Percentiles rank a stretch among this genome's conserved stretches.
Conservation (phyloP, 2,888 invertebrate genomes). For the Rhorus exstirpatorius region DNA sequence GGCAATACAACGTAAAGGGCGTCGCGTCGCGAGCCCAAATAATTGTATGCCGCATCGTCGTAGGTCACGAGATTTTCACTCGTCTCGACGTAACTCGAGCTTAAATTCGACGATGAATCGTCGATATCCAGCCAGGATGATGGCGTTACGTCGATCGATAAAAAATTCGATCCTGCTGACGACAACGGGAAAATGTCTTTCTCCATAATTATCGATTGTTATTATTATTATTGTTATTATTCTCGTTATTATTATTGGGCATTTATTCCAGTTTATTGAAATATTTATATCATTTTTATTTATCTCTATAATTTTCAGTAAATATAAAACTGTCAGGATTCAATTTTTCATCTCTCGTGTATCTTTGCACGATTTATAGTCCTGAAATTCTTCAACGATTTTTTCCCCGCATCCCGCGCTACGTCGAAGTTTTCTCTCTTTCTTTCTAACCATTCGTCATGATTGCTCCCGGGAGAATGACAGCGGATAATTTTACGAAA, state of each 20-base stretch:
- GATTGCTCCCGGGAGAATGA: background rate
- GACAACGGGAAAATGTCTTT: background rate
- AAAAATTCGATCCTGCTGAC: background rate
- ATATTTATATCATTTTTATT: background rate
- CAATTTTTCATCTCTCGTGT: background rate
- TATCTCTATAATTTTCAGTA: background rate
- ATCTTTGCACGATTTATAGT: background rate
- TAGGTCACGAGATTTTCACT: background rate
- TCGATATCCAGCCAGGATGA: slow-evolving; percentile 30
- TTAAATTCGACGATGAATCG: slow-evolving; percentile 30
- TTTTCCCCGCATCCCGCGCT: background rate
- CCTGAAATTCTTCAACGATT: background rate
- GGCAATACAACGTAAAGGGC: slow-evolving; percentile 86
- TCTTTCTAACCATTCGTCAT: slow-evolving; percentile 44
- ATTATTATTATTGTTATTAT: slow-evolving; percentile 6
- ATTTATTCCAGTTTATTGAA: background rate
- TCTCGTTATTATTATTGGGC: background rate
- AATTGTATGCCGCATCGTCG: slow-evolving; percentile 20
- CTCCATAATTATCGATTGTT: slow-evolving; percentile 45
- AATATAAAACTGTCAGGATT: background rate
- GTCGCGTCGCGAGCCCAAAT: slow-evolving; percentile 80
- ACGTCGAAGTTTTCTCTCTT: background rate
- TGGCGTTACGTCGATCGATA: slow-evolving; percentile 12
- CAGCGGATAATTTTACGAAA: background rate
- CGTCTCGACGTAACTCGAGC: slow-evolving; percentile 15